Evolutionary conservation across 2,797 vertebrate species (phyloP), one percentile per base, ranked within the genome.

Genomic region (Adrianichthys oophorus): DNA sequence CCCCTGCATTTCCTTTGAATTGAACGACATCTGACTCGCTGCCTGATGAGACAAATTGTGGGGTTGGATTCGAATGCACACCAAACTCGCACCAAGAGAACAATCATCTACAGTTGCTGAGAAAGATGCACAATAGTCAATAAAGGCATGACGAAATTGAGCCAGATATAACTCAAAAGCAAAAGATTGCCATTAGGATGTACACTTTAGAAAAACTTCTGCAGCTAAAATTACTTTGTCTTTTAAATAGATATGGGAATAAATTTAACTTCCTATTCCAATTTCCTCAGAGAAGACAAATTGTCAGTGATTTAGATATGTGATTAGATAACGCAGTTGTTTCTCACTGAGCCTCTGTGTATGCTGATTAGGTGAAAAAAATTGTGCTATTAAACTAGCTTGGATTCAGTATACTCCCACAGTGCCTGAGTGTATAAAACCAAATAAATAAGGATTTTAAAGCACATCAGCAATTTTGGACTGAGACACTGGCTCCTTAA

Each of bases 371-470:
- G 69, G 64, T 45, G 51, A 50, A 52, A 74, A 19, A 32, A 65
- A 74, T 7, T 52, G 73, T 21, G 1, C 50, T 48, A 70, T 65
- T 64, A 63, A 79, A 81, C 59, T 64, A 67, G 74, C 45, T 73
- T 43, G 58, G 48, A 64, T 44, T 69, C 53, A 43, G 47, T 59
- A 26, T 59, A 48, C 53, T 62, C 71, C 70, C 53, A 49, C 64
- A 43, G 62, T 37, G 65, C 60, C 17, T 16, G 45, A 69, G 64
- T 69, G 66, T 55, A 58, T 76, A 29, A 65, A 77, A 72, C 76
- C 8, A 79, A 76, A 72, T 78, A 71, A 72, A 81, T 60, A 59
- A 62, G 54, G 61, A 74, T 78, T 79, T 76, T 60, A 79, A 78
- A 70, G 70, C 59, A 61, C 57, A 74, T 83, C 59, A 72, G 70